A percentile compares a stretch with the other conserved stretches of the same genome.
Conservation (phyloP, 2,888 invertebrate species). For the Drosophila demipolita region DNA sequence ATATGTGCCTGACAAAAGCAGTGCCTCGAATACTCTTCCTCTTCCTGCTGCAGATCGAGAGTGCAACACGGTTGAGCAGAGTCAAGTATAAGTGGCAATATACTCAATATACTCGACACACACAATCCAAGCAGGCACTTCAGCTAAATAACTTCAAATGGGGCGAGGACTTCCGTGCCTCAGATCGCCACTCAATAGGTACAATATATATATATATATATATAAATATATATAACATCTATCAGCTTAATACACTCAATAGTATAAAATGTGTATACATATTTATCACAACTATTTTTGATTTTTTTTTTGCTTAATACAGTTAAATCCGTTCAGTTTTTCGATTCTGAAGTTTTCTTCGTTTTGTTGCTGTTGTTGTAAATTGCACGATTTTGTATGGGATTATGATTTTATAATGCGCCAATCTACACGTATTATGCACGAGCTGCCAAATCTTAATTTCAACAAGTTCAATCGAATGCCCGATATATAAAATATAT, state of each 20-base stretch:
- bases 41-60: background rate
- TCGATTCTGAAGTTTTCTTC: background rate
- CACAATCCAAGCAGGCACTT: background rate
- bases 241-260: background rate
- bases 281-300: too few species aligned
- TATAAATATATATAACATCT: too few species aligned
- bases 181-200: background rate
- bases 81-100: background rate
- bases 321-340: background rate
- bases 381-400: background rate
- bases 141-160: background rate
- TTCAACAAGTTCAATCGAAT: conserved; percentile 30
- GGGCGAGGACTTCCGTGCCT: background rate
- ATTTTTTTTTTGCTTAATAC: background rate
- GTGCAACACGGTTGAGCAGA: background rate
- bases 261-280: background rate
- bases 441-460: conserved; percentile 18
- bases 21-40: background rate
- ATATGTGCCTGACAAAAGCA: background rate
- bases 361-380: background rate
- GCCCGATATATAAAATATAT: conserved; percentile 12
- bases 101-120: background rate
- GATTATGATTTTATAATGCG: conserved; percentile 14
- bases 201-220: too few species aligned
- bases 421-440: conserved; percentile 25